Evolutionary conservation across 2,888 invertebrate species (phyloP), one percentile per base, ranked within the genome.

Genomic region (Yponomeuta plumbellus): DNA sequence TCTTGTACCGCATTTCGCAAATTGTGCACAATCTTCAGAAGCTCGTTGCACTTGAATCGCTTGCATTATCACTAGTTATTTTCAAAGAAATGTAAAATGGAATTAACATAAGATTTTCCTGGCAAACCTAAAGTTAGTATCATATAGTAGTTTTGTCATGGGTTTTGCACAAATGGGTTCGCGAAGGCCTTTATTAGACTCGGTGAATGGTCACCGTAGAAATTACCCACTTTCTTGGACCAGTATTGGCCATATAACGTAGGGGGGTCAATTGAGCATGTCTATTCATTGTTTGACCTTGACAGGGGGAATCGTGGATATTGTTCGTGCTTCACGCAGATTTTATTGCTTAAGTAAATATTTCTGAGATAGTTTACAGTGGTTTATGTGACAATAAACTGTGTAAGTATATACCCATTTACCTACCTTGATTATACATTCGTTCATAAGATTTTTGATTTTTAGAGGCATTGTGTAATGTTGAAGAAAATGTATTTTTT

Each of bases 191-290:
- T 26, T 34, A 61, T 52, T 52, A 79, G 84, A 81, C 86, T 85
- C 84, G 85, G 79, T 86, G 70, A 69, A 77, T 83, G 83, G 71
- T 71, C 80, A 77, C 44, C 78, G 75, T 79, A 78, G 85, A 85
- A 85, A 86, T 81, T 69, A 75, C 74, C 75, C 73, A 84, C 83
- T 87, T 87, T 88, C 85, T 78, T 80, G 72, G 69, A 68, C 63
- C 66, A 66, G 67, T 73, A 68, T 66, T 67, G 66, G 71, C 39
- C 75, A 84, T 90, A 90, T 78, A 89, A 84, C 71, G 70, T 74
- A 83, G 75, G 74, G 70, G 73, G 77, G 80, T 79, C 79, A 81
- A 68, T 71, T 69, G 67, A 65, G 69, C 70, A 70, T 74, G 71
- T 73, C 72, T 83, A 88, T 80, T 86, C 76, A 68, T 72, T 61